These are phyloP conservation scores for Epistrophella euchroma DNA, from an alignment of 2,888 invertebrate genomes.

Conservation along the genomic window DNA sequence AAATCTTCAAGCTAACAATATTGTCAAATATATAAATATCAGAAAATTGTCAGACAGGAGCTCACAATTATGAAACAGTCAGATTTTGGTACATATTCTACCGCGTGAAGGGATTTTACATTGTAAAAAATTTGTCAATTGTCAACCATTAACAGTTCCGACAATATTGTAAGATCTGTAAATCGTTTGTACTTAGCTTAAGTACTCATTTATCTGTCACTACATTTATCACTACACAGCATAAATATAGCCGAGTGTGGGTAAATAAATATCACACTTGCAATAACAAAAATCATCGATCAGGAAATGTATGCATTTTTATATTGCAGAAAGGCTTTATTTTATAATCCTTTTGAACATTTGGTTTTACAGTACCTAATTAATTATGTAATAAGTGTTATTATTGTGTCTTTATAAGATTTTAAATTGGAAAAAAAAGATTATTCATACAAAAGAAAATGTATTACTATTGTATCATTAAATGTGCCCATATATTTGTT, in stretches of 20 bases:
- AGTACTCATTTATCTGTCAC: neutral
- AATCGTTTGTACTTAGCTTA: no score
- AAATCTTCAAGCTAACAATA: no score
- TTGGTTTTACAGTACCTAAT: slow-evolving; percentile 43
- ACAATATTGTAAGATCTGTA: no score
- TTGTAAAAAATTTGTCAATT: no score
- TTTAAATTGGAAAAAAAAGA: slow-evolving; percentile 40
- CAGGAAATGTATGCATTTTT: neutral
- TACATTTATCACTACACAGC: neutral
- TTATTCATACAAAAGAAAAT: slow-evolving; percentile 33
- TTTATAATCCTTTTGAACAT: neutral
- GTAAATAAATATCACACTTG: neutral
- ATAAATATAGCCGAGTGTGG: neutral
- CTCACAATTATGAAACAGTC: no score
- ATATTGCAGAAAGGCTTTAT: neutral
- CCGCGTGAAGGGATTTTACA: no score
- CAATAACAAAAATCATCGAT: neutral
- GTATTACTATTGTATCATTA: slow-evolving; percentile 55
- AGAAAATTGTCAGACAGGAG: no score
- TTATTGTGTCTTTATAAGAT: slow-evolving; percentile 62
- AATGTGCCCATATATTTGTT: slow-evolving; percentile 62
- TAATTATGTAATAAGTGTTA: slow-evolving; percentile 65
- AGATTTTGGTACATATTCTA: no score
- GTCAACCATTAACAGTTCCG: no score
- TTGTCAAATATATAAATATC: no score